Conservation (phyloP, 2,797 vertebrate genomes). For the Paguma larvata region DNA sequence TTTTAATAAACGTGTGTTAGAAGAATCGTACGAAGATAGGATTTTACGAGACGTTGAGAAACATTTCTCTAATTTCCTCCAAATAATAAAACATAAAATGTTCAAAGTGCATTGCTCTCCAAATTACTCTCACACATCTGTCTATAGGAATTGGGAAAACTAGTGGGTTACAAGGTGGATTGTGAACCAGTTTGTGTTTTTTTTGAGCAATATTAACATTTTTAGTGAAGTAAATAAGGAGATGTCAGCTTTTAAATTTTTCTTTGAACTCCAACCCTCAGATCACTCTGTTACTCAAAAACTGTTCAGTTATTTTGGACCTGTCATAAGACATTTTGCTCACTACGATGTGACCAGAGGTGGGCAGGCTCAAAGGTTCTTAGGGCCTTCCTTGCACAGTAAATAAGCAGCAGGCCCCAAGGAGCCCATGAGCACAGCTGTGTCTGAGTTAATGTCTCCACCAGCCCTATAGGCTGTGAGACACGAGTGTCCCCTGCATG, state of each 20-base stretch:
- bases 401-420: background rate
- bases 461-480: background rate
- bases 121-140: background rate
- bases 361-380: background rate
- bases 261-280: conserved; percentile 23
- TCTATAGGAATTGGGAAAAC: background rate
- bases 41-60: background rate
- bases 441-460: background rate
- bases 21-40: background rate
- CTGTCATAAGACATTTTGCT: background rate
- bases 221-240: background rate
- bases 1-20: background rate
- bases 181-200: background rate
- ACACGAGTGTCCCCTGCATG: background rate
- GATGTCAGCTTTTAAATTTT: conserved; percentile 31
- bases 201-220: background rate
- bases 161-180: background rate
- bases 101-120: background rate
- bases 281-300: background rate
- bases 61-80: conserved; percentile 3
- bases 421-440: accelerated
- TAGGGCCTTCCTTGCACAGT: background rate
- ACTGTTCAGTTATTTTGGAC: background rate
- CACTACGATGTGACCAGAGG: background rate
- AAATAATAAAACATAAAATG: background rate